These are phyloP conservation scores for Eurytoma californica DNA, from an alignment of 2,888 invertebrate species.

Conservation along the genomic window DNA sequence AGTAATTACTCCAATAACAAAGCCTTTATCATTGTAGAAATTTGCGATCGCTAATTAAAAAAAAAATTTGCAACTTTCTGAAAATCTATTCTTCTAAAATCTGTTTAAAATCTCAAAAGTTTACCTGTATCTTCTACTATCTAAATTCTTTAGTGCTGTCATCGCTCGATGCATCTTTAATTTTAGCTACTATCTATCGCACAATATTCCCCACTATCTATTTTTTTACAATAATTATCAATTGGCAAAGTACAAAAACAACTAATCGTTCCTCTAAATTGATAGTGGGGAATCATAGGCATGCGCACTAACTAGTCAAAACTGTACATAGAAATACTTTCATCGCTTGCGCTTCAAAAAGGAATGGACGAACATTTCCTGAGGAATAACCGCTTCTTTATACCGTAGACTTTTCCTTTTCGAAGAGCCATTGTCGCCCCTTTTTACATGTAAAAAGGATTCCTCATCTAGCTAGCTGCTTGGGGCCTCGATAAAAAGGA, in stretches of 20 bases:
- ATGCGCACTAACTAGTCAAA: constrained; percentile 73
- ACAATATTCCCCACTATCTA: constrained; percentile 52
- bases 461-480: constrained; percentile 72
- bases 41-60: neutral
- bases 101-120: neutral
- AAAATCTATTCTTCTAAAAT: constrained; percentile 18
- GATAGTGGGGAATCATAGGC: constrained; percentile 69
- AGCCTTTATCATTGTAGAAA: too few relatives aligned
- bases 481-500: constrained; percentile 72
- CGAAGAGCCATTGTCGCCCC: constrained; percentile 57
- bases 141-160: constrained; percentile 49
- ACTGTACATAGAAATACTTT: constrained; percentile 70
- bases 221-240: neutral
- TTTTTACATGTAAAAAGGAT: constrained; percentile 54
- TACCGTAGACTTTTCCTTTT: constrained; percentile 36
- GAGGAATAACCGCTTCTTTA: constrained; percentile 8
- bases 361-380: constrained; percentile 1
- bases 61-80: constrained; percentile 11
- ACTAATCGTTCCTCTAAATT: too few relatives aligned
- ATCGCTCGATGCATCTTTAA: constrained; percentile 51
- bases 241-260: neutral
- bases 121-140: constrained; percentile 32
- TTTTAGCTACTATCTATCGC: constrained; percentile 53
- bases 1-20: constrained; percentile 15
- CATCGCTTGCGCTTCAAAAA: constrained; percentile 69